Evolutionary conservation across 92 coral and sea anemone genomes (phyloP).

Genomic region (Umimayanthus kanabou): DNA sequence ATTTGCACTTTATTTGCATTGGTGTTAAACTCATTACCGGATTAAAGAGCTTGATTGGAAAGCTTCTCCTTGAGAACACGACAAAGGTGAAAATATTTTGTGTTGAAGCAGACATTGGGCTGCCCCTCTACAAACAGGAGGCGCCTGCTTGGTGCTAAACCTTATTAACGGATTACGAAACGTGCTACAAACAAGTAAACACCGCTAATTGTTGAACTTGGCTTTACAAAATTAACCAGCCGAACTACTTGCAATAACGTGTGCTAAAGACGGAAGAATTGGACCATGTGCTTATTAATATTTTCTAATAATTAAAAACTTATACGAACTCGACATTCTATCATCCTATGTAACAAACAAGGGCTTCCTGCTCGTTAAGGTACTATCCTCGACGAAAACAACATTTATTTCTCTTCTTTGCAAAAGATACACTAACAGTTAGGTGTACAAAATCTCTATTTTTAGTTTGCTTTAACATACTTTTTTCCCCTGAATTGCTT

Average conservation of each 20-base stretch:
- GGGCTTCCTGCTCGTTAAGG: not conserved
- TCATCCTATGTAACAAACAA: not conserved
- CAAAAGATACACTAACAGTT: not conserved
- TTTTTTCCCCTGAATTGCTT: not conserved
- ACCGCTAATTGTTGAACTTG: conserved; percentile 1
- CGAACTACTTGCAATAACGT: not conserved
- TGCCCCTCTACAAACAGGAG: conserved; percentile 22
- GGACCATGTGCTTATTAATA: not conserved
- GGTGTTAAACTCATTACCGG: conserved; percentile 29
- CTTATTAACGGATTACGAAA: not conserved
- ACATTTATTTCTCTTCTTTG: not conserved
- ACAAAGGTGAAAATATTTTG: conserved; percentile 13
- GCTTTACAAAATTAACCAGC: not conserved
- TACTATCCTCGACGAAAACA: too few relatives aligned
- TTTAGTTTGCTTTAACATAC: not conserved
- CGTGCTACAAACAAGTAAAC: not conserved
- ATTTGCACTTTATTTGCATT: conserved; percentile 27
- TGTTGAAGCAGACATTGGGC: conserved; percentile 1
- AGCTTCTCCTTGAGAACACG: conserved; percentile 7
- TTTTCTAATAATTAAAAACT: not conserved
- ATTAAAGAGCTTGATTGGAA: conserved; percentile 22
- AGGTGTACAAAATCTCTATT: not conserved
- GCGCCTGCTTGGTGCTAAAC: conserved; percentile 29
- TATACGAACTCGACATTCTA: not conserved
- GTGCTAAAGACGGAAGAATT: not conserved